Percentiles rank a stretch among this genome's conserved stretches.
phyloP scores from a whole-genome alignment of 2,797 vertebrate species.

The Typhlichthys eigenmanni region DNA sequence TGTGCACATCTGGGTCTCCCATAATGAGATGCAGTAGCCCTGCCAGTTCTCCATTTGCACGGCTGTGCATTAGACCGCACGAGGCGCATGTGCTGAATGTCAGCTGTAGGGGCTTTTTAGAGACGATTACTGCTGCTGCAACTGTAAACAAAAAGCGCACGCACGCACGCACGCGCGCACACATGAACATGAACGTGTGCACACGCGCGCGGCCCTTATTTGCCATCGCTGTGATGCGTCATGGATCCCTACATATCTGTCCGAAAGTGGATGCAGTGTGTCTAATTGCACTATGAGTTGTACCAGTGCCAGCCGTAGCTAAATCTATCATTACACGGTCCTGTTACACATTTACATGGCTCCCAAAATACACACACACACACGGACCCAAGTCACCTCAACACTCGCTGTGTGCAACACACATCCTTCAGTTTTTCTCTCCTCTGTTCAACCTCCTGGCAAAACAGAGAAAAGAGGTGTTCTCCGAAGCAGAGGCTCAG shows the following conservation, averaged over 20 bases:
- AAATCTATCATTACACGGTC: constrained; percentile 51
- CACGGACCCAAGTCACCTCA: constrained; percentile 29
- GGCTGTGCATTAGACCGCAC: constrained; percentile 37
- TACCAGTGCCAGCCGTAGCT: constrained; percentile 32
- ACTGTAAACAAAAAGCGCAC: constrained; percentile 3
- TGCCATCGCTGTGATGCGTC: constrained; percentile 17
- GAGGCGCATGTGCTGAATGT: constrained; percentile 16
- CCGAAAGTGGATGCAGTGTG: constrained; percentile 37
- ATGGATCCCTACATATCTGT: constrained; percentile 28
- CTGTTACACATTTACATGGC: constrained; percentile 40
- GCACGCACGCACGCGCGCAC: neutral
- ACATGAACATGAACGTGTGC: neutral
- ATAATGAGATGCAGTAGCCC: constrained; percentile 66
- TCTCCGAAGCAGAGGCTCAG: constrained; percentile 41
- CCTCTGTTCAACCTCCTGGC: constrained; percentile 70
- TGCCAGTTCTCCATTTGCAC: constrained; percentile 36
- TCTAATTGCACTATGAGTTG: constrained; percentile 32
- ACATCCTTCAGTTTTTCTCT: constrained; percentile 51
- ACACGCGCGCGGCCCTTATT: constrained; percentile 13
- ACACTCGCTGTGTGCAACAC: constrained; percentile 42
- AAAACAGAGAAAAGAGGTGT: constrained; percentile 67
- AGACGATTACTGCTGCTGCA: neutral
- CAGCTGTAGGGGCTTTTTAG: constrained; percentile 7
- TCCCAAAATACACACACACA: constrained; percentile 38
- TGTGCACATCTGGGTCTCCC: constrained; percentile 73